Conservation (phyloP, 1,140 invertebrate species). For the Phthorimaea operculella region DNA sequence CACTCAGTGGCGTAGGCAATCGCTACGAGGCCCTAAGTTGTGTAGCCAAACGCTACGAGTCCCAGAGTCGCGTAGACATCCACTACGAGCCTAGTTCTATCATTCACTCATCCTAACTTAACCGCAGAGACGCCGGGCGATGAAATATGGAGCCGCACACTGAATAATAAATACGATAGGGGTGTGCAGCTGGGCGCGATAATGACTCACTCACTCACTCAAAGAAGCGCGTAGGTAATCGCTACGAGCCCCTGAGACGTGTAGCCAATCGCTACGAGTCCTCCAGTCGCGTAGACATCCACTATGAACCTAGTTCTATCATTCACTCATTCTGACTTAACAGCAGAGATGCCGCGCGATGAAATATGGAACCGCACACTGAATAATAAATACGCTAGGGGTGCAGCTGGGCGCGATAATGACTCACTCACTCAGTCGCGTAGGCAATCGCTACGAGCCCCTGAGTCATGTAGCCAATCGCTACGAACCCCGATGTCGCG, state of each 20-base stretch:
- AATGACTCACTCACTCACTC: background rate
- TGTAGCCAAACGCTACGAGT: too few relatives aligned
- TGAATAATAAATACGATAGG: constrained; percentile 37
- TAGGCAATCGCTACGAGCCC: background rate
- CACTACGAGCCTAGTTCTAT: constrained; percentile 16
- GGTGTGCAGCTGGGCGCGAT: background rate
- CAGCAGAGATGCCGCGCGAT: constrained; percentile 26
- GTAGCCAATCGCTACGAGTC: too few relatives aligned
- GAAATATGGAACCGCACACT: constrained; percentile 32
- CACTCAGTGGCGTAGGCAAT: too few relatives aligned
- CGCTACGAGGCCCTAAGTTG: background rate
- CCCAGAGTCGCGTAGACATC: too few relatives aligned
- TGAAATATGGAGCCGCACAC: constrained; percentile 31
- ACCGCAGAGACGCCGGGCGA: constrained; percentile 25
- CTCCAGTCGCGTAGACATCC: too few relatives aligned
- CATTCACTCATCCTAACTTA: constrained; percentile 35
- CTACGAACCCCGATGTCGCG: too few relatives aligned
- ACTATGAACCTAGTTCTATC: constrained; percentile 7
- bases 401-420: background rate
- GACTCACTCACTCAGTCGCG: background rate
- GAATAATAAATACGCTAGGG: constrained; percentile 35
- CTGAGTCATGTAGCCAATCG: too few relatives aligned
- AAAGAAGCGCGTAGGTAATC: background rate
- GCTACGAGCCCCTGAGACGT: background rate
- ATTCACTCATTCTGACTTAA: constrained; percentile 35